These are phyloP conservation scores for Mamestra brassicae DNA, from an alignment of 2,888 invertebrate genomes.

Conservation along the genomic window DNA sequence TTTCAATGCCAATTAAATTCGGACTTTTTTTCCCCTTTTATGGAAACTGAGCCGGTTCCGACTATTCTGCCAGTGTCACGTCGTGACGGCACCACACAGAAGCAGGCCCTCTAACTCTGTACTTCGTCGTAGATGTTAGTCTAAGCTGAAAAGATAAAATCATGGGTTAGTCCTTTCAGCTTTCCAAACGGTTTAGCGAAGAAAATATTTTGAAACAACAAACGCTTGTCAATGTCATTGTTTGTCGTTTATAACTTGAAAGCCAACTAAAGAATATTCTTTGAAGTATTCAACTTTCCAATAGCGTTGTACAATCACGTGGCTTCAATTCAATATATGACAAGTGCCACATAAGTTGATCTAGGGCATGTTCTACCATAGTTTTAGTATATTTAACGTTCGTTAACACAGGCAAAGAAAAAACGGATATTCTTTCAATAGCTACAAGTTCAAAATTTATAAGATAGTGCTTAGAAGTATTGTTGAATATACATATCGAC, in stretches of 20 bases:
- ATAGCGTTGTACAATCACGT: background rate
- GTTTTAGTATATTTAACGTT: background rate
- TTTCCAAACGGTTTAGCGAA: background rate
- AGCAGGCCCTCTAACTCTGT: too few species aligned
- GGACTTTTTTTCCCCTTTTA: too few species aligned
- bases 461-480: too few species aligned
- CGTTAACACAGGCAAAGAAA: background rate
- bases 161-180: too few species aligned
- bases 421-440: too few species aligned
- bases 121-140: too few species aligned
- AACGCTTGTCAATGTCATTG: background rate
- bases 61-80: too few species aligned
- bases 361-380: background rate
- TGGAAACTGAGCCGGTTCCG: too few species aligned
- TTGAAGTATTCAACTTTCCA: background rate
- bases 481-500: too few species aligned
- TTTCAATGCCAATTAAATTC: background rate
- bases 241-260: background rate
- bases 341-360: background rate
- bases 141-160: too few species aligned
- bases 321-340: background rate
- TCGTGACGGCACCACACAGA: too few species aligned
- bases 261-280: background rate
- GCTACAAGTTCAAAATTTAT: too few species aligned
- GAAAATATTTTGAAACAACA: background rate